These are phyloP conservation scores for Siphonodentalium dalli DNA, from an alignment of 2,888 invertebrate genomes.

Conservation along the genomic window DNA sequence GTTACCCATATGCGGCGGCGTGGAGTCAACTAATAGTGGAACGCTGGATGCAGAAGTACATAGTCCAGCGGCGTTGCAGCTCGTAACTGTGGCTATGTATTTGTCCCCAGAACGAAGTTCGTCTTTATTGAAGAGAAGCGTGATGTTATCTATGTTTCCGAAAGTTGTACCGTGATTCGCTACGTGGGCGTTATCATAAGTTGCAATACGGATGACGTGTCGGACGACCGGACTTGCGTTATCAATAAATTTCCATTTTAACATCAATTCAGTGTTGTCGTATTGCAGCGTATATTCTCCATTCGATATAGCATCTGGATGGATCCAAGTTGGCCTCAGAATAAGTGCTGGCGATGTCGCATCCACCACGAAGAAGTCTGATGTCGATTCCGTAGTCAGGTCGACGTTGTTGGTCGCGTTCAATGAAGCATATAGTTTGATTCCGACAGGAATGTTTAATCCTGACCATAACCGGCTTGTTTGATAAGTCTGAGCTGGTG, in stretches of 20 bases:
- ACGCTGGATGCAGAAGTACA: conserved; percentile 29
- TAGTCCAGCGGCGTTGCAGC: conserved; percentile 34
- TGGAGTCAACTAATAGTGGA: conserved; percentile 33
- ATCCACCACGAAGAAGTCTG: conserved; percentile 2
- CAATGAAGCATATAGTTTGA: conserved; percentile 2
- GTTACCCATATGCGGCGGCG: conserved; percentile 42
- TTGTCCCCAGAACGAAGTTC: too few relatives aligned
- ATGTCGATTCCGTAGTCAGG: not conserved
- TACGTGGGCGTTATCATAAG: too few relatives aligned
- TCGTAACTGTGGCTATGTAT: conserved; percentile 25
- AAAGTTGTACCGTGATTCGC: not conserved
- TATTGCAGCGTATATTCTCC: too few relatives aligned
- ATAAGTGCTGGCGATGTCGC: not conserved
- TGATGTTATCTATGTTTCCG: not conserved
- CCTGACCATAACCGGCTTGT: conserved; percentile 10
- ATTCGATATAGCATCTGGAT: too few relatives aligned
- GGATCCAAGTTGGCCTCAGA: not conserved
- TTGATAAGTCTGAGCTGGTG: conserved; percentile 6
- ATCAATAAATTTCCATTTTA: too few relatives aligned
- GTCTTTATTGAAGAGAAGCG: too few relatives aligned
- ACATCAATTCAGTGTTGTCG: too few relatives aligned
- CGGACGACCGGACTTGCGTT: too few relatives aligned
- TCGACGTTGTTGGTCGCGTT: conserved; percentile 8
- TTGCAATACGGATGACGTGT: too few relatives aligned
- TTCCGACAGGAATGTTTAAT: not conserved